phyloP scores from a whole-genome alignment of 2,888 invertebrate species.

The Eilema depressum region DNA sequence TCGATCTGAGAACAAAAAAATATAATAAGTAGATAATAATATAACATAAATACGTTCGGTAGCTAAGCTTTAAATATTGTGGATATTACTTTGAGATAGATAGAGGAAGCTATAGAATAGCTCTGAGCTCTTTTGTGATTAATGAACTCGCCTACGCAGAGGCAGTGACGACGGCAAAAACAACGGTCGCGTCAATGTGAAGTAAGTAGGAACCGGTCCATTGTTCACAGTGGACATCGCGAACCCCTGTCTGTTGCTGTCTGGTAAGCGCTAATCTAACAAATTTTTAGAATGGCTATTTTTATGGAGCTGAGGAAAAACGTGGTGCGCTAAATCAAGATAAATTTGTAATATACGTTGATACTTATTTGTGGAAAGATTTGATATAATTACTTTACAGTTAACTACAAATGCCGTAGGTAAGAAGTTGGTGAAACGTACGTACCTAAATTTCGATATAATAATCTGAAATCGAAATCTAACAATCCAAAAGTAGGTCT shows the following conservation, averaged over 20 bases:
- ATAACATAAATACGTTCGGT: constrained; percentile 24
- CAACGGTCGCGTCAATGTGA: constrained; percentile 74
- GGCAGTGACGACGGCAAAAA: constrained; percentile 70
- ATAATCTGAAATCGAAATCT: no score
- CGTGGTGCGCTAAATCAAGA: not conserved
- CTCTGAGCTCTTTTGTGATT: constrained; percentile 78
- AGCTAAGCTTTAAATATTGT: constrained; percentile 50
- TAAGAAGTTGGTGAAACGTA: no score
- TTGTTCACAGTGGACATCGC: constrained; percentile 65
- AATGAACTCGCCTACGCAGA: constrained; percentile 77
- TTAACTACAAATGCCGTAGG: no score
- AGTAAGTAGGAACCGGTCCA: constrained; percentile 67
- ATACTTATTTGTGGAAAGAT: not conserved
- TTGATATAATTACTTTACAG: no score
- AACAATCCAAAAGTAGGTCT: no score
- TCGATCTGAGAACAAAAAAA: constrained; percentile 71
- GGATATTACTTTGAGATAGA: constrained; percentile 58
- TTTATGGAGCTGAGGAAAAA: constrained; percentile 22
- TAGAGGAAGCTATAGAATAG: constrained; percentile 72
- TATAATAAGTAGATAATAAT: constrained; percentile 10
- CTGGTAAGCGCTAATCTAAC: constrained; percentile 48
- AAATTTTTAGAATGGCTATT: constrained; percentile 45
- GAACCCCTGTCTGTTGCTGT: constrained; percentile 56
- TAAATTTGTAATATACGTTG: constrained; percentile 20
- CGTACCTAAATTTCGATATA: no score